Percentiles rank a stretch among this genome's conserved stretches.
Evolutionary conservation across 92 coral and sea anemone genomes (phyloP).

Genomic region (Porites divaricata): DNA sequence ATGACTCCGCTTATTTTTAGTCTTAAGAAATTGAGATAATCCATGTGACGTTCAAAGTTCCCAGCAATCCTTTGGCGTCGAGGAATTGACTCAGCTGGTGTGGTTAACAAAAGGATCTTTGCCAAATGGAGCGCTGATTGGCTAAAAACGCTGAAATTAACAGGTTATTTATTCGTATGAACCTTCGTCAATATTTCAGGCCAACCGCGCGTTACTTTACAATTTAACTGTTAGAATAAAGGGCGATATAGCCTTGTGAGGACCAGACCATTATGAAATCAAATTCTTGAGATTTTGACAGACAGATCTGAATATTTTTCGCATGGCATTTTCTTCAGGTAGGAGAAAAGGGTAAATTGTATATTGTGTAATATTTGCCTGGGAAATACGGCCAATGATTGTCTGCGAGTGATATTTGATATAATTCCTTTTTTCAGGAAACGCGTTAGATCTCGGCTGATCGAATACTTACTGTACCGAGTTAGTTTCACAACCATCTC

Average conservation of each 20-base stretch:
- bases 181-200: slow-evolving; percentile 47
- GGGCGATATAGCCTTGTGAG: background rate
- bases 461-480: background rate
- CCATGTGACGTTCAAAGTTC: background rate
- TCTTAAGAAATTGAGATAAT: no score
- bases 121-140: slow-evolving; percentile 18
- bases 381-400: slow-evolving; percentile 3
- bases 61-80: slow-evolving; percentile 6
- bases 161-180: slow-evolving; percentile 30
- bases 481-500: no score
- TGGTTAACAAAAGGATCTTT: background rate
- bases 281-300: background rate
- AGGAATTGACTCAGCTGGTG: slow-evolving; percentile 33
- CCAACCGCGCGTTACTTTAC: background rate
- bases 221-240: background rate
- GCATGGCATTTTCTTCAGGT: slow-evolving; percentile 11
- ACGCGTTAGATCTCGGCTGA: background rate
- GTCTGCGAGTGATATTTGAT: slow-evolving; percentile 7
- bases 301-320: background rate
- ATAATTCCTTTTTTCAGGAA: slow-evolving; percentile 3
- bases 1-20: background rate
- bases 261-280: background rate
- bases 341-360: background rate
- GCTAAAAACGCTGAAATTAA: slow-evolving; percentile 2
- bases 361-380: background rate